A percentile compares a stretch with the other conserved stretches of the same genome.
Evolutionary conservation across 2,888 invertebrate species (phyloP).

Genomic region (Deladenus siricidicola): DNA sequence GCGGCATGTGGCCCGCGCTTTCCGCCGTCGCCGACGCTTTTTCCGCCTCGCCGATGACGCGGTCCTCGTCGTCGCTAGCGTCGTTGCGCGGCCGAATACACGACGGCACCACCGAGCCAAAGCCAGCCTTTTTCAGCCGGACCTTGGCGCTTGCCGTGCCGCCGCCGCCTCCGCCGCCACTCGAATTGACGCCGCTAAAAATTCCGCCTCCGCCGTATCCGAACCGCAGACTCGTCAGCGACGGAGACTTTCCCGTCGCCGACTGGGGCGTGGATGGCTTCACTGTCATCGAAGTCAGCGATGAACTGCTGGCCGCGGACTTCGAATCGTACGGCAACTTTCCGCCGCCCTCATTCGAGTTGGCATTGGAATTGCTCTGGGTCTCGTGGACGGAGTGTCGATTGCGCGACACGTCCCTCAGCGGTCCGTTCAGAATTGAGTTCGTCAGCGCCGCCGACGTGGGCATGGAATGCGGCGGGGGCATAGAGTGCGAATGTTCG

Average conservation of each 20-base stretch:
- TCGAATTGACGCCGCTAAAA: not conserved
- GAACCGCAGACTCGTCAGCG: conserved; percentile 14
- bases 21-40: not conserved
- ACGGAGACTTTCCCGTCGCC: conserved; percentile 21
- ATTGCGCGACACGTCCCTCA: not conserved
- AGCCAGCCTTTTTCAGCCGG: conserved; percentile 2
- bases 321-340: not conserved
- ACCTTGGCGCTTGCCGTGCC: not conserved
- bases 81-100: conserved; percentile 4
- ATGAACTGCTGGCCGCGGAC: too few species aligned
- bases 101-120: conserved; percentile 5
- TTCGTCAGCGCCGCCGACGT: not conserved
- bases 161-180: not conserved
- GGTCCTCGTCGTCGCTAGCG: not conserved
- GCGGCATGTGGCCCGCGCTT: too few species aligned
- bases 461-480: not conserved
- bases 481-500: too few species aligned
- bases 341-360: not conserved
- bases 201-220: not conserved
- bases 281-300: too few species aligned
- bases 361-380: not conserved
- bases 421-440: not conserved
- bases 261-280: conserved; percentile 4
- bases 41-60: not conserved
- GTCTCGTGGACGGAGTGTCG: conserved; percentile 1